These are phyloP conservation scores for Ctenomys sociabilis DNA, from an alignment of 2,113 vertebrate species.

Conservation along the genomic window DNA sequence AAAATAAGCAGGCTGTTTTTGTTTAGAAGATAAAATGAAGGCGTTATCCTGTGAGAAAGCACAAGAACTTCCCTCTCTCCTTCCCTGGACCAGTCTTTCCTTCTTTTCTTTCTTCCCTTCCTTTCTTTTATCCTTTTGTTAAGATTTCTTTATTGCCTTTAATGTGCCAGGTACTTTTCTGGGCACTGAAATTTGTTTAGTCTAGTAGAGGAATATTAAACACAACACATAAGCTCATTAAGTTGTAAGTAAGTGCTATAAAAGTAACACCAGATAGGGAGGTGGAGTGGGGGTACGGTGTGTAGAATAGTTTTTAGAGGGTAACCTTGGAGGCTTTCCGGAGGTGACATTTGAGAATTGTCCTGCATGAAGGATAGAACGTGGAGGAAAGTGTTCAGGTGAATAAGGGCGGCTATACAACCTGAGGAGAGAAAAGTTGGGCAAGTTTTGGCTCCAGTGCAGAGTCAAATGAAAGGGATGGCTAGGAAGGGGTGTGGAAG, in stretches of 20 bases:
- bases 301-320: background rate
- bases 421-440: background rate
- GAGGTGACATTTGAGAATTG: background rate
- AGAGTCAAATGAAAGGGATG: background rate
- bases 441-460: background rate
- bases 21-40: background rate
- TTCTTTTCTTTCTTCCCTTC: no score
- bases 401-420: background rate
- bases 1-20: background rate
- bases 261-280: background rate
- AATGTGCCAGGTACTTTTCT: background rate
- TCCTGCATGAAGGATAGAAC: background rate
- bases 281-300: background rate
- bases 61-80: background rate
- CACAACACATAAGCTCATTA: background rate
- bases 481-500: background rate
- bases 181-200: background rate
- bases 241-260: background rate
- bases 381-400: background rate
- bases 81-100: background rate
- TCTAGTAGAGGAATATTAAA: background rate
- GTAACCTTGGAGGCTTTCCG: background rate
- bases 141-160: background rate
- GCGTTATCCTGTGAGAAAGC: background rate
- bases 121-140: background rate